These are phyloP conservation scores for Hoplodrina ambigua DNA, from an alignment of 2,888 invertebrate genomes.

Conservation along the genomic window DNA sequence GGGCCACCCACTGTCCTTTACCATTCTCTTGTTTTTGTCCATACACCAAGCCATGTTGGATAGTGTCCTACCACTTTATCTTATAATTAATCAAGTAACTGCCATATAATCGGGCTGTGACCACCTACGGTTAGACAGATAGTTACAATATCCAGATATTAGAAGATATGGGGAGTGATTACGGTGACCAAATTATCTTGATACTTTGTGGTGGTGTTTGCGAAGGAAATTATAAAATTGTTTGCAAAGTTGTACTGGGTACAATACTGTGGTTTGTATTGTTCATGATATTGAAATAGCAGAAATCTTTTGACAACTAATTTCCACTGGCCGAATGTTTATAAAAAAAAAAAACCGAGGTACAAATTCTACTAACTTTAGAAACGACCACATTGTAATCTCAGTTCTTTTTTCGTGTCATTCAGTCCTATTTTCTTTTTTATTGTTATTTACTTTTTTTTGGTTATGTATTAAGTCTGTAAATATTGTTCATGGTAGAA, in stretches of 20 bases:
- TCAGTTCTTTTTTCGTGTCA: too few relatives aligned
- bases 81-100: slow-evolving; percentile 62
- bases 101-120: slow-evolving; percentile 50
- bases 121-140: slow-evolving; percentile 54
- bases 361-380: too few relatives aligned
- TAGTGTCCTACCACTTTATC: slow-evolving; percentile 52
- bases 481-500: too few relatives aligned
- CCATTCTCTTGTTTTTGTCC: slow-evolving; percentile 55
- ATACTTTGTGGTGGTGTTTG: slow-evolving; percentile 1
- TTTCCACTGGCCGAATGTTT: slow-evolving; percentile 6
- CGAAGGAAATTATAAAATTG: background rate
- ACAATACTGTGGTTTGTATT: background rate
- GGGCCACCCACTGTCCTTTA: slow-evolving; percentile 60
- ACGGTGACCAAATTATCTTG: slow-evolving; percentile 19
- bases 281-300: background rate
- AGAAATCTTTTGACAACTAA: slow-evolving; percentile 6
- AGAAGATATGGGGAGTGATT: slow-evolving; percentile 15
- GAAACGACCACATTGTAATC: too few relatives aligned
- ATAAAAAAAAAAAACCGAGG: background rate
- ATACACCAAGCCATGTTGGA: slow-evolving; percentile 31
- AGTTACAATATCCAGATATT: slow-evolving; percentile 54
- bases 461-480: too few relatives aligned
- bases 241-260: background rate
- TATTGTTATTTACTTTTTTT: too few relatives aligned
- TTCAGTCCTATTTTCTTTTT: too few relatives aligned